Percentiles rank a stretch among this genome's conserved stretches.
These are phyloP conservation scores for Hipposideros larvatus DNA, from an alignment of 2,797 vertebrate species.

Conservation along the genomic window DNA sequence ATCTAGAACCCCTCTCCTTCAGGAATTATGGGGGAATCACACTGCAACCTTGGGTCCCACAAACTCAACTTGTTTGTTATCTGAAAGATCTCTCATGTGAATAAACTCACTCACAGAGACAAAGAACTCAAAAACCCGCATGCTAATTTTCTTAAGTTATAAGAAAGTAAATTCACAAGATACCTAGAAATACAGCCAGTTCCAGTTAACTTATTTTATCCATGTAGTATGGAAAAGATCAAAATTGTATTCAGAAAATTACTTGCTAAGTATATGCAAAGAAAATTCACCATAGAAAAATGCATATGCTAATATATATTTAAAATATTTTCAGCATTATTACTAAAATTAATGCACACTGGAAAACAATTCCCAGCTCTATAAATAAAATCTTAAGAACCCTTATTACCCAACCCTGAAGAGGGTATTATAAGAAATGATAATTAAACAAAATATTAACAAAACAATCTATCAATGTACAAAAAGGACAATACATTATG, in stretches of 20 bases:
- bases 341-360: neutral
- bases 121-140: neutral
- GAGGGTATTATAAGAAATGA: neutral
- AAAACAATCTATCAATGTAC: neutral
- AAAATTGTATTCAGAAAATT: slow-evolving; percentile 32
- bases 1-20: neutral
- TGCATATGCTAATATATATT: neutral
- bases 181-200: neutral
- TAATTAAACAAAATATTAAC: slow-evolving; percentile 14
- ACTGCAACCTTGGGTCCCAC: neutral
- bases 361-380: neutral
- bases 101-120: neutral
- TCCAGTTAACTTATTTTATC: neutral
- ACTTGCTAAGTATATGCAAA: neutral
- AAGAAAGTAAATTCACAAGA: neutral
- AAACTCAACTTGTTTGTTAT: neutral
- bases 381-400: neutral
- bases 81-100: neutral
- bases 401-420: neutral
- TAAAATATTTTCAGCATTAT: neutral
- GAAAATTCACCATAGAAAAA: neutral
- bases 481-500: neutral
- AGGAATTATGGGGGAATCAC: neutral
- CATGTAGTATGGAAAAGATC: neutral
- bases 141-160: neutral